Evolutionary conservation across 2,888 invertebrate genomes (phyloP).

Genomic region (Escarpia spicata): DNA sequence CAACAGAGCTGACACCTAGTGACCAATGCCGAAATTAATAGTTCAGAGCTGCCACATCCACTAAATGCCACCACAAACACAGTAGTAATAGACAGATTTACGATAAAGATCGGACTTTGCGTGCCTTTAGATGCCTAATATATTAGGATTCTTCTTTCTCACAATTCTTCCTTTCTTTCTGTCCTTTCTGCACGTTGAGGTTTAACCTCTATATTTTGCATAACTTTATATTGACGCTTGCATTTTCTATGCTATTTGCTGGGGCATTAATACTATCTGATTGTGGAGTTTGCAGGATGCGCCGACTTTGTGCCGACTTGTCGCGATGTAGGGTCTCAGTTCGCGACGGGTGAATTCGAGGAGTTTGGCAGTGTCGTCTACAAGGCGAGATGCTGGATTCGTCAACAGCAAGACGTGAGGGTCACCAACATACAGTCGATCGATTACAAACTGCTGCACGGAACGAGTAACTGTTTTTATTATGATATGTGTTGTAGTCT

Average conservation of each 20-base stretch:
- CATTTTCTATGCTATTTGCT: neutral
- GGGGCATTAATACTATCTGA: neutral
- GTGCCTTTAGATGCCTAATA: no score
- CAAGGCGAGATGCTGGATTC: slow-evolving; percentile 42
- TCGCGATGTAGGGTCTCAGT: slow-evolving; percentile 44
- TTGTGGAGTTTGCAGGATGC: slow-evolving; percentile 38
- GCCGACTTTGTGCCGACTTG: slow-evolving; percentile 48
- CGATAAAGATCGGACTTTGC: no score
- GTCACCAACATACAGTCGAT: slow-evolving; percentile 46
- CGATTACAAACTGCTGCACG: slow-evolving; percentile 45
- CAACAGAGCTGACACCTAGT: no score
- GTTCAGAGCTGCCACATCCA: no score
- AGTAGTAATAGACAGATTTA: no score
- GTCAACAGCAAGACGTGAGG: slow-evolving; percentile 40
- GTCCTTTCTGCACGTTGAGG: no score
- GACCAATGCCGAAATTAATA: no score
- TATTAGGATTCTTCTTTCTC: no score
- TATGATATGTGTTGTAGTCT: neutral
- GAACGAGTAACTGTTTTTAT: slow-evolving; percentile 35
- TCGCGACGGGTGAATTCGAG: slow-evolving; percentile 41
- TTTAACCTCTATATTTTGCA: no score
- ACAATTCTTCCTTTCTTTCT: neutral
- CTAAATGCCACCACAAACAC: no score
- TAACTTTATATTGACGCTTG: neutral
- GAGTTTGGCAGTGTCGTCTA: slow-evolving; percentile 41